These are phyloP conservation scores for Watsonalla cultraria DNA, from an alignment of 2,888 invertebrate species.

Conservation along the genomic window DNA sequence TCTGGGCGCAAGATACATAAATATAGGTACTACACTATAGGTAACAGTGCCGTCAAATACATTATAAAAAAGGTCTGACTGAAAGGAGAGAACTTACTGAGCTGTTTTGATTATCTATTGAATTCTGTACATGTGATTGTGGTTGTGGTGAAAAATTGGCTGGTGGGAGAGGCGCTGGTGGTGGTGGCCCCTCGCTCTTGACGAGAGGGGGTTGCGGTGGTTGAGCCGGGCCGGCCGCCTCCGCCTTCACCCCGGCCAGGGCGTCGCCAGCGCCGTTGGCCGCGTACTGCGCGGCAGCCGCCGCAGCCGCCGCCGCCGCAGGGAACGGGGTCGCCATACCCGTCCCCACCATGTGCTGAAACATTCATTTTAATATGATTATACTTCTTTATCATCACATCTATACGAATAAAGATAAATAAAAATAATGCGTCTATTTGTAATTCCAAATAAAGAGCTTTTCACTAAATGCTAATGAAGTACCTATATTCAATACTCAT, in stretches of 20 bases:
- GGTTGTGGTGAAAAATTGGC: conserved; percentile 71
- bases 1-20: not conserved
- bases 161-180: conserved; percentile 62
- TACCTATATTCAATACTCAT: no score
- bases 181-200: conserved; percentile 75
- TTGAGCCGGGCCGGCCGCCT: conserved; percentile 58
- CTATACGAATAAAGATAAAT: no score
- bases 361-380: conserved; percentile 36
- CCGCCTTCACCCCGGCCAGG: conserved; percentile 72
- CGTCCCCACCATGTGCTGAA: conserved; percentile 96
- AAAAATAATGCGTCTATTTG: no score
- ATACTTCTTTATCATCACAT: not conserved
- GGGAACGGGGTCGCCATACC: conserved; percentile 88
- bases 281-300: conserved; percentile 79
- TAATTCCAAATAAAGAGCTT: no score
- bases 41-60: no score
- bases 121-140: conserved; percentile 68
- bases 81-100: conserved; percentile 46
- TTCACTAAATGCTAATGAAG: no score
- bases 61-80: no score
- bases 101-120: conserved; percentile 79
- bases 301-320: conserved; percentile 81
- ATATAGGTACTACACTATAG: not conserved
- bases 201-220: conserved; percentile 67
- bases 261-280: conserved; percentile 77